A percentile compares a stretch with the other conserved stretches of the same genome.
phyloP scores from a whole-genome alignment of 2,797 vertebrate species.

The Pempheris klunzingeri region DNA sequence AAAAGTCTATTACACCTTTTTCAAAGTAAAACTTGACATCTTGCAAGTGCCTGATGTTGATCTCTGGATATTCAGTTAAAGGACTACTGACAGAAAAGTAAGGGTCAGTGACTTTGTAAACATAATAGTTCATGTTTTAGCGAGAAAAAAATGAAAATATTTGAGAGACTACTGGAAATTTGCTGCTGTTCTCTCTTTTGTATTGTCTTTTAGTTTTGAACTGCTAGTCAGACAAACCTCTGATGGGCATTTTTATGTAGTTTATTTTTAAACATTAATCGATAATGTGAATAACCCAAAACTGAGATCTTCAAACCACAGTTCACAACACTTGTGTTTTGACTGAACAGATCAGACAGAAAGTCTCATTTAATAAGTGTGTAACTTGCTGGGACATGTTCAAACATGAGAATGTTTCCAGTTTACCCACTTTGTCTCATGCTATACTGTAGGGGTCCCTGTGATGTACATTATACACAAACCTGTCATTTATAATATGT shows the following conservation, averaged over 20 bases:
- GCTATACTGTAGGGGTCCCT: too few species aligned
- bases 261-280: background rate
- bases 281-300: background rate
- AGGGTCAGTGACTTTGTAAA: too few species aligned
- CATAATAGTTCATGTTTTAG: too few species aligned
- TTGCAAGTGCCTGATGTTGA: background rate
- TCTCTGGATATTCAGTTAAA: background rate
- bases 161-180: background rate
- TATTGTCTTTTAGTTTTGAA: background rate
- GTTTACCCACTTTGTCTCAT: fast-evolving
- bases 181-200: background rate
- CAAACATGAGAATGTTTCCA: background rate
- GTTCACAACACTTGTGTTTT: background rate
- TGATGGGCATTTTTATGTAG: background rate
- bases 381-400: background rate
- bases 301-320: background rate
- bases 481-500: background rate
- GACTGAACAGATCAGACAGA: background rate
- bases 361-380: too few species aligned
- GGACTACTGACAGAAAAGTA: background rate
- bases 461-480: background rate
- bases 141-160: too few species aligned
- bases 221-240: background rate
- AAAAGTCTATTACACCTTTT: background rate
- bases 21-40: background rate